A percentile compares a stretch with the other conserved stretches of the same genome.
phyloP scores from a whole-genome alignment of 1,140 invertebrate species.

The Carcinoscorpius rotundicauda region DNA sequence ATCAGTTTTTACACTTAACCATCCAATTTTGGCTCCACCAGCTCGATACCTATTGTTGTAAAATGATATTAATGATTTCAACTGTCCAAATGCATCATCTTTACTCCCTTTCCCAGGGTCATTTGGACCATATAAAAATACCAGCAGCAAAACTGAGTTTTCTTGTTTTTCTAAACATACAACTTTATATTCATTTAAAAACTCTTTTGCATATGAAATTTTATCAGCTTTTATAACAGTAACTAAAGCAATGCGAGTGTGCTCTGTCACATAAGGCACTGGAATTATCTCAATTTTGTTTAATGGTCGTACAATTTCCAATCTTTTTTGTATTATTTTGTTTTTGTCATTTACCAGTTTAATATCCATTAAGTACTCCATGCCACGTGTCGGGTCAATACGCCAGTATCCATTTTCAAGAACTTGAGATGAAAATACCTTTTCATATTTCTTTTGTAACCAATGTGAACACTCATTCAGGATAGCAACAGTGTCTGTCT shows the following conservation, averaged over 20 bases:
- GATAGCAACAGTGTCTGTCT: constrained; percentile 31
- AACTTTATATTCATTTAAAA: constrained; percentile 55
- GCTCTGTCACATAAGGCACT: constrained; percentile 85
- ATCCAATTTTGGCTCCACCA: constrained; percentile 52
- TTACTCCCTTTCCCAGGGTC: constrained; percentile 19
- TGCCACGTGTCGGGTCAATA: constrained; percentile 74
- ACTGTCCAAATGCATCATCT: constrained; percentile 40
- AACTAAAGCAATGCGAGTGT: constrained; percentile 59
- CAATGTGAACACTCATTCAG: constrained; percentile 15
- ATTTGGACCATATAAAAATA: constrained; percentile 30
- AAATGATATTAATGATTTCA: constrained; percentile 48
- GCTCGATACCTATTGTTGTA: constrained; percentile 54
- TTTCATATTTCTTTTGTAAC: constrained; percentile 30
- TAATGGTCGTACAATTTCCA: constrained; percentile 61
- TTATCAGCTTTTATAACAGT: constrained; percentile 46
- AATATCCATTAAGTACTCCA: constrained; percentile 72
- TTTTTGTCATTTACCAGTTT: constrained; percentile 36
- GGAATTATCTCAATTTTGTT: constrained; percentile 70
- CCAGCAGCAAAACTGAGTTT: constrained; percentile 57
- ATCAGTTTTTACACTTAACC: constrained; percentile 42
- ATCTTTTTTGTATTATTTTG: constrained; percentile 31
- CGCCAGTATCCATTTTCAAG: constrained; percentile 60
- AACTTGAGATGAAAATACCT: constrained; percentile 43
- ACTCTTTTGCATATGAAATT: constrained; percentile 41
- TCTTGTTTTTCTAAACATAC: constrained; percentile 59